Evolutionary conservation across 2,888 invertebrate genomes (phyloP).

Genomic region (Eristalis tenax): DNA sequence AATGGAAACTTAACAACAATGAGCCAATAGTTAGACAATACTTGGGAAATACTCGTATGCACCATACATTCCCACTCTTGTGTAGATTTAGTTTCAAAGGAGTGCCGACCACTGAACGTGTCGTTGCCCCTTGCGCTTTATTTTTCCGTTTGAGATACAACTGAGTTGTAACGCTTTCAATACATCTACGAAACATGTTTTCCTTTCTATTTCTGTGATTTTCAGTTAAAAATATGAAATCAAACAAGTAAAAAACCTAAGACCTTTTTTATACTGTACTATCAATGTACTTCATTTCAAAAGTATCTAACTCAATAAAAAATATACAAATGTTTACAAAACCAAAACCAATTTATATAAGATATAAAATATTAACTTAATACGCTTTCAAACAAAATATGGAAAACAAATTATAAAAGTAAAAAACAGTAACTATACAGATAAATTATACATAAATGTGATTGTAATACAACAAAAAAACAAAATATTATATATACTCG

Average conservation of each 20-base stretch:
- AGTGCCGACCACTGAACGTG: not conserved
- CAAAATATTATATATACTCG: constrained; percentile 3
- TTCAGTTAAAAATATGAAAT: not conserved
- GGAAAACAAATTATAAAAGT: too few species aligned
- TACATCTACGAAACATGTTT: not conserved
- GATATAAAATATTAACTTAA: not conserved
- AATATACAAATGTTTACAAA: constrained; percentile 34
- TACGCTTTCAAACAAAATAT: constrained; percentile 18
- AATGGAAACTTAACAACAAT: not conserved
- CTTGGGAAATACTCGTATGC: constrained; percentile 19
- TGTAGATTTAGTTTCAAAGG: not conserved
- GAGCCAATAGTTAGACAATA: constrained; percentile 69
- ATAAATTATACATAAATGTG: constrained; percentile 26
- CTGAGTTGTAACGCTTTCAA: not conserved
- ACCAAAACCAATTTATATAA: not conserved
- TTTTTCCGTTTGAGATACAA: not conserved
- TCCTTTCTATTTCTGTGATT: not conserved
- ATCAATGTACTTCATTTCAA: not conserved
- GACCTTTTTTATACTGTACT: not conserved
- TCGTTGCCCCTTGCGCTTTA: not conserved
- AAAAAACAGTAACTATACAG: not conserved
- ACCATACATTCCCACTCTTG: constrained; percentile 9
- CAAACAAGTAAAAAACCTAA: not conserved
- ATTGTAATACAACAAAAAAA: constrained; percentile 23
- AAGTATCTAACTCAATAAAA: constrained; percentile 4